These are phyloP conservation scores for Oncopeltus fasciatus DNA, from an alignment of 1,140 invertebrate genomes.

Conservation along the genomic window DNA sequence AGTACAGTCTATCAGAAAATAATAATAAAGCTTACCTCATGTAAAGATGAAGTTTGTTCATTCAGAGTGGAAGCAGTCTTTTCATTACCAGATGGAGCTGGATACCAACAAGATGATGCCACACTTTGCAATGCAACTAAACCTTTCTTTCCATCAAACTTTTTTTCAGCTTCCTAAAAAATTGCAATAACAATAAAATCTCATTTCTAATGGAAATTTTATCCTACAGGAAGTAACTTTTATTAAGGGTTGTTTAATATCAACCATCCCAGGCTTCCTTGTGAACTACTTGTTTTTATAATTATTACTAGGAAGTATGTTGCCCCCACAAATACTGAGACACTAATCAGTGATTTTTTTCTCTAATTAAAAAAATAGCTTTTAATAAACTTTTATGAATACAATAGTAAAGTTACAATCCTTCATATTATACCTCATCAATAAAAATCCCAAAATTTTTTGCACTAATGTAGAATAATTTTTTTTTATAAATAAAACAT, in stretches of 20 bases:
- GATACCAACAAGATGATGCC: slow-evolving; percentile 15
- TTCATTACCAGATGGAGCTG: not conserved
- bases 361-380: too few relatives aligned
- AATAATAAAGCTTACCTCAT: not conserved
- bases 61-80: not conserved
- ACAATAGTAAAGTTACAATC: too few relatives aligned
- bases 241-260: not conserved
- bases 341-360: too few relatives aligned
- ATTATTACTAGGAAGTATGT: too few relatives aligned
- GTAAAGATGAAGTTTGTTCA: not conserved
- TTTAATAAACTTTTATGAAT: too few relatives aligned
- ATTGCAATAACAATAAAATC: slow-evolving; percentile 1
- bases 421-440: too few relatives aligned
- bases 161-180: slow-evolving; percentile 13
- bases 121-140: slow-evolving; percentile 16
- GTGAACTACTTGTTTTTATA: too few relatives aligned
- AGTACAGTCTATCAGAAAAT: not conserved
- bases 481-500: too few relatives aligned
- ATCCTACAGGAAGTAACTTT: not conserved
- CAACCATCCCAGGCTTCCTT: too few relatives aligned
- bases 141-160: slow-evolving; percentile 16
- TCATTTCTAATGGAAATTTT: not conserved
- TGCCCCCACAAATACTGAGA: too few relatives aligned
- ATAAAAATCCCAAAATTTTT: too few relatives aligned
- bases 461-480: too few relatives aligned